Evolutionary conservation across 2,888 invertebrate species (phyloP).

Genomic region (Ormyrus nitidulus): DNA sequence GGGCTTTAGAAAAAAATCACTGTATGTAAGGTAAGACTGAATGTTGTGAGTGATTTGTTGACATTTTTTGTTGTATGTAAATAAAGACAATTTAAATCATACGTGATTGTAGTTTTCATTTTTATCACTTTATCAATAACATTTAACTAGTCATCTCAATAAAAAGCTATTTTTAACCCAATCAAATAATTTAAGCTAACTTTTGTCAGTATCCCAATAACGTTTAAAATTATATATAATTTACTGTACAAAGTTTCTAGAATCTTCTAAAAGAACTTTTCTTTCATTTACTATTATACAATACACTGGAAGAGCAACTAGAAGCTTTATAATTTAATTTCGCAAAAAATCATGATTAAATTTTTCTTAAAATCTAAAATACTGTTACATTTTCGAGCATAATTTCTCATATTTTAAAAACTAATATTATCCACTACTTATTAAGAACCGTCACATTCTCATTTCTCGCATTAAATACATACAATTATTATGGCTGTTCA

Average conservation of each 20-base stretch:
- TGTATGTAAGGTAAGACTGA: conserved; percentile 57
- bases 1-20: conserved; percentile 45
- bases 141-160: no score
- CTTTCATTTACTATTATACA: neutral
- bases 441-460: conserved; percentile 3
- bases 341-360: conserved; percentile 9
- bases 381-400: conserved; percentile 39
- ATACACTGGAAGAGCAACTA: conserved; percentile 20
- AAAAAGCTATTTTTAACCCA: no score
- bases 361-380: conserved; percentile 39
- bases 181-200: no score
- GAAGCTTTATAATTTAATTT: conserved; percentile 16
- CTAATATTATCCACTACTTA: conserved; percentile 10
- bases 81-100: conserved; percentile 62
- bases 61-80: conserved; percentile 67
- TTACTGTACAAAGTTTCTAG: neutral
- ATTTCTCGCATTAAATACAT: conserved; percentile 15
- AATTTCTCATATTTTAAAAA: conserved; percentile 12
- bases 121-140: conserved; percentile 23
- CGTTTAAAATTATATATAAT: no score
- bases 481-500: conserved; percentile 25
- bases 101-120: conserved; percentile 22
- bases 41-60: conserved; percentile 64
- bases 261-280: neutral
- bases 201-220: no score